Evolutionary conservation across 2,797 vertebrate species (phyloP), one percentile per base, ranked within the genome.

Genomic region (Fringilla coelebs): DNA sequence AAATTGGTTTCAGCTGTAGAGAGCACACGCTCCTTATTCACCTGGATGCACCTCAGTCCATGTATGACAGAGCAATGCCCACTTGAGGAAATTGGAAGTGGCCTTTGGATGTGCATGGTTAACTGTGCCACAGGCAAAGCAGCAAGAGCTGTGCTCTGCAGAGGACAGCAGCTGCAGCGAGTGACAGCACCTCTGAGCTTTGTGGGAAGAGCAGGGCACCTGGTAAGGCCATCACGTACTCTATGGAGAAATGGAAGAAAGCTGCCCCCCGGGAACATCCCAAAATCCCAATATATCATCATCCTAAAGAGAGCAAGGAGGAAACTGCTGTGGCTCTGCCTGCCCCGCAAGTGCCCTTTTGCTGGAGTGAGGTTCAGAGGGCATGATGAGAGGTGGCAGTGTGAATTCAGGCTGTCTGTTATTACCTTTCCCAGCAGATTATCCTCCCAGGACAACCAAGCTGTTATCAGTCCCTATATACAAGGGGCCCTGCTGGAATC

Each of bases 361-460:
- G 2, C 16, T 36, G 29, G 29, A 21, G 6, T 70, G 19, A 79
- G 40, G 60, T 41, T 70, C 12, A 9, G 1, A 1, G 29, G 63
- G 31, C 0, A 1, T 11, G 21, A 66, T 0, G 0, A 85, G 38
- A 78, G 20, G 12, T 13, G 18, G 0, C 0, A 29, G n/a, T 41
- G 41, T 36, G 45, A 72, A 75, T 72, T 93, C 34, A 83, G 21
- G 10, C 15, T 28, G 46, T 29, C 41, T 65, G 17, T 7, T 62
- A 58, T 7, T 62, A 58, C 20, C 18, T 34, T 72, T 68, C 22
- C 19, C 61, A 72, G 29, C 7, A 83, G 57, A 48, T 31, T 62
- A 7, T 15, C 9, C 31, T 86, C 11, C 28, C 46, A 84, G n/a
- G 15, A 80, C 2, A 6, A n/a, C 1, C n/a, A 34, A 41, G 13